Evolutionary conservation across 1,140 invertebrate genomes (phyloP).

Genomic region (Trichonephila clavipes): DNA sequence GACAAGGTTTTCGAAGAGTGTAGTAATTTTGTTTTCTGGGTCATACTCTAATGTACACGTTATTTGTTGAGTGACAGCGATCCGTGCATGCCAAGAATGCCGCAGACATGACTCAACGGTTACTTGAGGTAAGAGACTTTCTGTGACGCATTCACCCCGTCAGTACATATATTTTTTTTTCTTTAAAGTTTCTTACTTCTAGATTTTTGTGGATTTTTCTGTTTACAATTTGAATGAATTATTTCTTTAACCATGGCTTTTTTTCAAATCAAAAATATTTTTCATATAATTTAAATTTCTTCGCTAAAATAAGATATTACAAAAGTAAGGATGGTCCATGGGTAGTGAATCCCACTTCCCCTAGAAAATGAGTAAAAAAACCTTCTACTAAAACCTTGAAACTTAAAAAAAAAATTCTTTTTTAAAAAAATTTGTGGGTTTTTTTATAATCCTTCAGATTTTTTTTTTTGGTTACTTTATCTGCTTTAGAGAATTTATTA

Average conservation of each 20-base stretch:
- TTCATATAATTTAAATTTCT: not conserved
- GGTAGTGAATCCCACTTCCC: too few species aligned
- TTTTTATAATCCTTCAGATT: too few species aligned
- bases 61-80: not conserved
- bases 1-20: too few species aligned
- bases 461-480: too few species aligned
- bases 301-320: too few species aligned
- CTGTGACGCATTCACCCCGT: not conserved
- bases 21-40: too few species aligned
- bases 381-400: too few species aligned
- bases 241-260: not conserved
- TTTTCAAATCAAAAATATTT: not conserved
- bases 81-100: not conserved
- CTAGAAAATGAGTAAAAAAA: too few species aligned
- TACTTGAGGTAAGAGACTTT: not conserved
- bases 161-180: not conserved
- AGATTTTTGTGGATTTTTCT: not conserved
- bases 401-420: too few species aligned
- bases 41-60: not conserved
- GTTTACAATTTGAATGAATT: not conserved
- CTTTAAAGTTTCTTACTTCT: not conserved
- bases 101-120: not conserved
- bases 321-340: too few species aligned
- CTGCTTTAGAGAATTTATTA: too few species aligned
- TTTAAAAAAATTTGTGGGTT: too few species aligned